Conservation (phyloP, 2,113 vertebrate species). For the Euleptes europaea region DNA sequence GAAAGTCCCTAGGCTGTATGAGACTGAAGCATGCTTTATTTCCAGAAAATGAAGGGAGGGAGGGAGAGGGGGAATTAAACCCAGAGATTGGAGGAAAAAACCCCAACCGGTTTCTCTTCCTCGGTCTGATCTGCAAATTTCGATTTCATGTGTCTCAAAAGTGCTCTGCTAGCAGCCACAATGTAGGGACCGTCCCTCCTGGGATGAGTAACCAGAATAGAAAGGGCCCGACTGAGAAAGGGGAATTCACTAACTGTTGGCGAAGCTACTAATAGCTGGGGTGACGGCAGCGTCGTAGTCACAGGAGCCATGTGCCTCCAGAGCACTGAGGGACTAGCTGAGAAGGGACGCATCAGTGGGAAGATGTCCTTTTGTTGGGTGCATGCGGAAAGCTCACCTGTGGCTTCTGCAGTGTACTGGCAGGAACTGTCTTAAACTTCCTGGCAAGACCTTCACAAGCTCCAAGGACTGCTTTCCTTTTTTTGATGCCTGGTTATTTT, state of each 20-base stretch:
- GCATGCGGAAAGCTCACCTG: accelerated
- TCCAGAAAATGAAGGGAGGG: slow-evolving; percentile 42
- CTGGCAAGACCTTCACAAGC: not conserved
- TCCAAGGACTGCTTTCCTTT: not conserved
- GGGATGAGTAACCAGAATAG: slow-evolving; percentile 3
- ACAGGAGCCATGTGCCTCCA: too few species aligned
- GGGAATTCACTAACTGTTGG: slow-evolving; percentile 46
- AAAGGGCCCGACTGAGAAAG: not conserved
- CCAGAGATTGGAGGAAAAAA: slow-evolving; percentile 29
- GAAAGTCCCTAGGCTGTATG: accelerated
- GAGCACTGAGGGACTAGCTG: not conserved
- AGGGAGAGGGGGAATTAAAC: not conserved
- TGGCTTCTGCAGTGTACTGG: accelerated
- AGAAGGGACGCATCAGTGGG: not conserved
- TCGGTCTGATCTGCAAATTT: slow-evolving; percentile 1
- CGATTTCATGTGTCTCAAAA: slow-evolving; percentile 8
- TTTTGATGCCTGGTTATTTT: too few species aligned
- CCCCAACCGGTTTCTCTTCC: slow-evolving; percentile 10
- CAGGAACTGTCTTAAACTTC: not conserved
- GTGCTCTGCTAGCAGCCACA: accelerated
- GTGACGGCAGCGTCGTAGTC: not conserved
- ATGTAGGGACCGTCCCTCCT: slow-evolving; percentile 23
- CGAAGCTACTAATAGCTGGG: slow-evolving; percentile 24
- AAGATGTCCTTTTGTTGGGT: too few species aligned
- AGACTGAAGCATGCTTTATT: slow-evolving; percentile 5